Conservation (phyloP, 2,113 vertebrate genomes). For the Burhinus bistriatus region DNA sequence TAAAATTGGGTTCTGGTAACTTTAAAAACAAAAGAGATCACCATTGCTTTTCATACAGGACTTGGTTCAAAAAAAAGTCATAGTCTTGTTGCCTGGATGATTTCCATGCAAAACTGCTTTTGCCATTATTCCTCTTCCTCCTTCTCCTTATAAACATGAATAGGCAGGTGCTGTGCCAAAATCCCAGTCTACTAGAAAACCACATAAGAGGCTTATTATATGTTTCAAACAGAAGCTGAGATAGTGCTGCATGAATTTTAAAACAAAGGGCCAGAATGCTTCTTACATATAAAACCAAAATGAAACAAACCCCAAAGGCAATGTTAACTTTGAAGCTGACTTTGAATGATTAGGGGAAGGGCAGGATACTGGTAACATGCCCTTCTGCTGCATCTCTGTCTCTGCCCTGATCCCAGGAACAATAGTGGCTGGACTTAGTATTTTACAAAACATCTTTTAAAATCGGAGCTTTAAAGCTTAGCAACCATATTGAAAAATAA, state of each 20-base stretch:
- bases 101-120: conserved; percentile 22
- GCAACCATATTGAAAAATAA: neutral
- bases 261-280: neutral
- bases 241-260: neutral
- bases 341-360: neutral
- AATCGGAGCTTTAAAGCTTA: neutral
- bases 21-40: neutral
- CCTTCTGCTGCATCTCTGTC: neutral
- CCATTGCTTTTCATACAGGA: neutral
- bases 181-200: conserved; percentile 3
- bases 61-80: neutral
- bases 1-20: neutral
- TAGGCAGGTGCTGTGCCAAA: conserved; percentile 41
- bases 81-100: neutral
- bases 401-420: neutral
- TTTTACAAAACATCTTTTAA: neutral
- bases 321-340: neutral
- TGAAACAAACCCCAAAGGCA: neutral
- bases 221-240: neutral
- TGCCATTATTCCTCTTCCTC: neutral
- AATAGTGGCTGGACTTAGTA: neutral
- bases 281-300: neutral
- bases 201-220: neutral
- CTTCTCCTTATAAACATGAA: neutral
- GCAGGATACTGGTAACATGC: neutral